Percentiles rank a stretch among this genome's conserved stretches.
phyloP scores from a whole-genome alignment of 2,888 invertebrate species.

The Mythimna ferrago region DNA sequence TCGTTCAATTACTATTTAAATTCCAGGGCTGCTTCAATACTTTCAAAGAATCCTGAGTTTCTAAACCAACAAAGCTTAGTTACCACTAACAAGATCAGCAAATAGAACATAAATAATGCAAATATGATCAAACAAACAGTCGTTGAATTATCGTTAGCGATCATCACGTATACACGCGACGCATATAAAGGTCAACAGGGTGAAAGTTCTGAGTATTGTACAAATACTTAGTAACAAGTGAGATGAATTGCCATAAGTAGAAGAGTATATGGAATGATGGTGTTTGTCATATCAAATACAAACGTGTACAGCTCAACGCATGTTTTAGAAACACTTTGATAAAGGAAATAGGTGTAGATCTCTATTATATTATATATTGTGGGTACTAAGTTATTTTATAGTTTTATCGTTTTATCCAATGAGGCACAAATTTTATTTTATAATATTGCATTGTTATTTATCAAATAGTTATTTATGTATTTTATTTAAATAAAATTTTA shows the following conservation, averaged over 20 bases:
- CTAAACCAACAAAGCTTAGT: conserved; percentile 5
- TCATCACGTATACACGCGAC: conserved; percentile 66
- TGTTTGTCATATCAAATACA: background rate
- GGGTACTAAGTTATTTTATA: too few relatives aligned
- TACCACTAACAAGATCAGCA: conserved; percentile 22
- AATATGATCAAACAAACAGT: conserved; percentile 51
- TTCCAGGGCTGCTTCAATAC: background rate
- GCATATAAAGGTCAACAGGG: conserved; percentile 75
- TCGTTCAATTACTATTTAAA: background rate
- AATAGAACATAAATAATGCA: conserved; percentile 45
- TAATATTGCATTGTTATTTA: too few relatives aligned
- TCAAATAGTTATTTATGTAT: too few relatives aligned
- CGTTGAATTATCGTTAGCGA: conserved; percentile 49
- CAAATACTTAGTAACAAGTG: conserved; percentile 45
- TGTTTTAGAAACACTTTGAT: too few relatives aligned
- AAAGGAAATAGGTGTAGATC: background rate
- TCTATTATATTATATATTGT: too few relatives aligned
- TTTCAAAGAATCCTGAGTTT: background rate
- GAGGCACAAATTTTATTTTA: too few relatives aligned
- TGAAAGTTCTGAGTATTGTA: conserved; percentile 82
- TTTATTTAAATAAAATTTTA: too few relatives aligned
- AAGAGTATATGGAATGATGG: conserved; percentile 3
- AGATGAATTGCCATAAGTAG: conserved; percentile 58
- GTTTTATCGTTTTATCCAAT: too few relatives aligned
- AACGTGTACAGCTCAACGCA: too few relatives aligned